These are phyloP conservation scores for Tarsius wallacei DNA, from an alignment of 2,797 vertebrate species.

Conservation along the genomic window DNA sequence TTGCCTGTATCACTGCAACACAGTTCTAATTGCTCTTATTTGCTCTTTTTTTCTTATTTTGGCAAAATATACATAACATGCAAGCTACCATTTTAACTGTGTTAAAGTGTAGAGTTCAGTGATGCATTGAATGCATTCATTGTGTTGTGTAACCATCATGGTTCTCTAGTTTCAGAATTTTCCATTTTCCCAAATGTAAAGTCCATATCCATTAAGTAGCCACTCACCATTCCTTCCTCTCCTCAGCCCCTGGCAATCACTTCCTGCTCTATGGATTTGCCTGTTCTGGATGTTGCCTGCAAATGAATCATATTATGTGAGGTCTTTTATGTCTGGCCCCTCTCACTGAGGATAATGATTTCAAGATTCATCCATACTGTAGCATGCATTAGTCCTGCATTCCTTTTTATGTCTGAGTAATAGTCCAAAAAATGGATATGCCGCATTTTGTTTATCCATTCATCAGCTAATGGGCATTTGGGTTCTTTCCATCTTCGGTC, in stretches of 20 bases:
- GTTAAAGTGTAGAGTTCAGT: background rate
- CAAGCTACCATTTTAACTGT: background rate
- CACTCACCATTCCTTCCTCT: rapidly evolving
- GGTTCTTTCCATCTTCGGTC: rapidly evolving
- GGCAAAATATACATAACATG: background rate
- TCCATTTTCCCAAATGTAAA: background rate
- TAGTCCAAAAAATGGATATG: rapidly evolving
- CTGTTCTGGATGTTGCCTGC: background rate
- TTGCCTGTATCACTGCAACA: background rate
- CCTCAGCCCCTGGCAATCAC: background rate
- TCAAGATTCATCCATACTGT: rapidly evolving
- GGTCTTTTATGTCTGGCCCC: background rate
- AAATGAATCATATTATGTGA: rapidly evolving
- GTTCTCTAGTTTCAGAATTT: too few relatives aligned
- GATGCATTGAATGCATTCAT: rapidly evolving
- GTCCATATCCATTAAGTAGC: rapidly evolving
- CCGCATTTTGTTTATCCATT: rapidly evolving
- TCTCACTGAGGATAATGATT: rapidly evolving
- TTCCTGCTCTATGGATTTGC: background rate
- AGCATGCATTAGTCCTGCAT: rapidly evolving
- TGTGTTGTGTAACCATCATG: rapidly evolving
- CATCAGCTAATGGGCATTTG: rapidly evolving
- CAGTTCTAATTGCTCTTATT: background rate
- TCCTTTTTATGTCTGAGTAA: background rate
- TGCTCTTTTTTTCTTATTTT: background rate